Conservation (phyloP, 2,113 vertebrate species). For the Uria lomvia region DNA sequence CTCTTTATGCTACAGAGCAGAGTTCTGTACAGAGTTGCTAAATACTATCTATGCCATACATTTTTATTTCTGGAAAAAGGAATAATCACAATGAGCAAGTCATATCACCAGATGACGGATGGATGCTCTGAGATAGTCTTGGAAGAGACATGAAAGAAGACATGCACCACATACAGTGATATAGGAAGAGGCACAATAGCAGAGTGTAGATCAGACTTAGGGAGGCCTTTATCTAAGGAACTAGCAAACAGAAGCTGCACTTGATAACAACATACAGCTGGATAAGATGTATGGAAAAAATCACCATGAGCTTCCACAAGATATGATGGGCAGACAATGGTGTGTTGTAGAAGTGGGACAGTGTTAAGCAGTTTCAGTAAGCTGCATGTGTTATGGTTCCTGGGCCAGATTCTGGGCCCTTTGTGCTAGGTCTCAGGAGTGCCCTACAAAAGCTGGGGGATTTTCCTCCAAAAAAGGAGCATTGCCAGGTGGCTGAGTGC, state of each 20-base stretch:
- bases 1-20: neutral
- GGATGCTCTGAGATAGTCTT: constrained; percentile 33
- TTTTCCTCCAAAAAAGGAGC: constrained; percentile 28
- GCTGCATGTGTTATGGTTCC: neutral
- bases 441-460: neutral
- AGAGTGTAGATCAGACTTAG: constrained; percentile 14
- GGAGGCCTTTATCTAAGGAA: constrained; percentile 56
- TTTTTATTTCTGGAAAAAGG: constrained; percentile 40
- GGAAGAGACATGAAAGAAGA: constrained; percentile 56
- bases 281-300: constrained; percentile 64
- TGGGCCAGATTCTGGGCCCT: constrained; percentile 12
- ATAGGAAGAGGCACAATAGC: constrained; percentile 35
- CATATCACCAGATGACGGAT: constrained; percentile 16
- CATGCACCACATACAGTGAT: neutral
- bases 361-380: constrained; percentile 20
- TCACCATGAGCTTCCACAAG: constrained; percentile 57
- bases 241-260: constrained; percentile 61
- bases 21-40: constrained; percentile 8
- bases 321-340: constrained; percentile 51
- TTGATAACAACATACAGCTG: constrained; percentile 44
- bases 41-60: constrained; percentile 10
- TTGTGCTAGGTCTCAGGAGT: constrained; percentile 43
- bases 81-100: neutral
- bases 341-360: constrained; percentile 15
- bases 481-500: constrained; percentile 8